Conservation (phyloP, 2,797 vertebrate genomes). For the Danio jaintianensis region DNA sequence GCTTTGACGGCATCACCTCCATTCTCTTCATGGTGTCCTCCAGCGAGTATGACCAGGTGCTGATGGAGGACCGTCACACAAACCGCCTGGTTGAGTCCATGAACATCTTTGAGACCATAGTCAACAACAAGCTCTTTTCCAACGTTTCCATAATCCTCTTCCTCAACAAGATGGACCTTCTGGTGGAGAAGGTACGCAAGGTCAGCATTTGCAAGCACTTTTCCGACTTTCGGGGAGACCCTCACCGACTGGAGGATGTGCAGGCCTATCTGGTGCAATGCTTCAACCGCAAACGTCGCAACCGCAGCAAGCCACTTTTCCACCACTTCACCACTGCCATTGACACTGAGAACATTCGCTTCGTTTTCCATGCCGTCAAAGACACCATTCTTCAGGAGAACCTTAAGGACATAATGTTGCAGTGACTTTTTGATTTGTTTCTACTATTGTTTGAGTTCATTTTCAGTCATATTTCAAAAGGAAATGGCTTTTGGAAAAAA, state of each 20-base stretch:
- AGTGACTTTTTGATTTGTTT: conserved; percentile 77
- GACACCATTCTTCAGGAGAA: conserved; percentile 98
- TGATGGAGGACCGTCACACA: conserved; percentile 96
- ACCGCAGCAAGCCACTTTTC: conserved; percentile 92
- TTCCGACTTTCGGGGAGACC: conserved; percentile 90
- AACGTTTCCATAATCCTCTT: conserved; percentile 98
- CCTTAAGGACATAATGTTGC: conserved; percentile 96
- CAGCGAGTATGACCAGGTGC: conserved; percentile 93
- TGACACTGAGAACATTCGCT: conserved; percentile 97
- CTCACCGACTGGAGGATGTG: conserved; percentile 89
- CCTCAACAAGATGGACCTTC: conserved; percentile 97
- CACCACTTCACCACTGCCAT: conserved; percentile 98
- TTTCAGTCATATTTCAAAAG: neutral
- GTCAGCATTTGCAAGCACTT: conserved; percentile 94
- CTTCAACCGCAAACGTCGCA: conserved; percentile 92
- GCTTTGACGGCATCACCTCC: conserved; percentile 95
- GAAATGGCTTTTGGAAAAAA: conserved; percentile 8
- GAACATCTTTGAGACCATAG: conserved; percentile 99
- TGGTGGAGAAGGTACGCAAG: conserved; percentile 90
- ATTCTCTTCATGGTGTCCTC: conserved; percentile 98
- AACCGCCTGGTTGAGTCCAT: conserved; percentile 95
- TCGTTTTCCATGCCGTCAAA: conserved; percentile 96
- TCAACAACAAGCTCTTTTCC: conserved; percentile 98
- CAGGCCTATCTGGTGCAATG: conserved; percentile 93
- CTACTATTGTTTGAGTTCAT: conserved; percentile 14